Conservation (phyloP, 2,888 invertebrate genomes). For the Laothoe populi region DNA sequence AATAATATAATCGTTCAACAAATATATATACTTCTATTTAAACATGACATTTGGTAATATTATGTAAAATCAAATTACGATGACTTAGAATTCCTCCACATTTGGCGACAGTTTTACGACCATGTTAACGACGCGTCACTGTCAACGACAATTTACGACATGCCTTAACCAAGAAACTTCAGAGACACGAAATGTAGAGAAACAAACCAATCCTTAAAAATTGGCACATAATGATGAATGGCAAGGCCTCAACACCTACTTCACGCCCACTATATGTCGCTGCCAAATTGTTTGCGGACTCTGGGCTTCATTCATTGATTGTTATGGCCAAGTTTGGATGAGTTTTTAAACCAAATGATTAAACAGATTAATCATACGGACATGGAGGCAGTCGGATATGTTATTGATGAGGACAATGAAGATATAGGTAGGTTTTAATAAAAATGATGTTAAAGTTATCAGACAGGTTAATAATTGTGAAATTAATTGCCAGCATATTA, state of each 20-base stretch:
- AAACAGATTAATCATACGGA: constrained; percentile 9
- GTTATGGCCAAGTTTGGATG: constrained; percentile 20
- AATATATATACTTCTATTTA: background rate
- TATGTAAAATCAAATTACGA: background rate
- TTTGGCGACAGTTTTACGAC: constrained; percentile 19
- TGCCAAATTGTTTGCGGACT: constrained; percentile 36
- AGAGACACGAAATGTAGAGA: constrained; percentile 1
- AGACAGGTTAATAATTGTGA: background rate
- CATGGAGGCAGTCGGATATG: constrained; percentile 3
- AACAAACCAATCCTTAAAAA: constrained; percentile 25
- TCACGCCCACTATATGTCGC: constrained; percentile 34
- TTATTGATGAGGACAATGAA: background rate
- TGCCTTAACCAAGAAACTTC: constrained; percentile 16
- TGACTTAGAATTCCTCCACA: constrained; percentile 1
- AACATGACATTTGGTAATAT: background rate
- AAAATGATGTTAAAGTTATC: background rate
- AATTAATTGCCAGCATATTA: too few relatives aligned
- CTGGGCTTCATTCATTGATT: constrained; percentile 27
- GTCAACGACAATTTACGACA: constrained; percentile 26
- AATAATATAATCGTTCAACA: too few relatives aligned
- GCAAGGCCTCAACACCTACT: constrained; percentile 41
- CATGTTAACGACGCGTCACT: constrained; percentile 6
- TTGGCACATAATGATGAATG: constrained; percentile 26
- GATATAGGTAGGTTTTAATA: background rate
- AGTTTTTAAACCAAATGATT: constrained; percentile 24